Evolutionary conservation across 2,888 invertebrate genomes (phyloP), one percentile per base, ranked within the genome.

Genomic region (Machimus rusticus): DNA sequence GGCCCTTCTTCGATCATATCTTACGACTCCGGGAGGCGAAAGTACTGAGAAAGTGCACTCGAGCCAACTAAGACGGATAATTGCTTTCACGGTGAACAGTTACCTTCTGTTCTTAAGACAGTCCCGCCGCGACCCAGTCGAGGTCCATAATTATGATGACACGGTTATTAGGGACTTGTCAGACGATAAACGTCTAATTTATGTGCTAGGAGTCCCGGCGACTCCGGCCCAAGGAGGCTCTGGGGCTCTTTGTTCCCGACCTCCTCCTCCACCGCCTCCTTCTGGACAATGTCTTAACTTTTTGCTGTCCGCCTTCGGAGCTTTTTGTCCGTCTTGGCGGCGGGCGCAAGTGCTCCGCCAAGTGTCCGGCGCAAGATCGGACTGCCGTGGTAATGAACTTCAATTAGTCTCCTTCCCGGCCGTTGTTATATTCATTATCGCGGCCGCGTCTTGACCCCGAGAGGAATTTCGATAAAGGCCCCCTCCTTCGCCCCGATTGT

Each of bases 141-240:
- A 51, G 81, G 66, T 66, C 23, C 66, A 66, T 66, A 66, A 81
- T 81, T 51, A 81, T 81, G 31, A 81, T 81, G 51, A 55, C 81
- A 81, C 55, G 81, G 81, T 81, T 81, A 81, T 81, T 81, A 81
- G 55, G 55, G 57, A 31, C 51, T 37, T 81, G 81, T 55, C 51
- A 81, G 55, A 55, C 55, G 81, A 81, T 81, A 81, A 81, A 81
- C 55, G 81, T 81, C 51, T 81, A 55, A 81, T 79, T 79, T 43
- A 37, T 31, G 81, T 51, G 55, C 81, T 51, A n/a, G 46, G 28
- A 51, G 79, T 79, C 66, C 12, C 66, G 3, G 28, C 66, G 28
- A 66, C 66, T 66, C 55, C n/a, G 5, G 5, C 12, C 12, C 28
- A 8, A 28, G 28, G 31, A 31, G n/a, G 4, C 31, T 37, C 76